phyloP scores from a whole-genome alignment of 1,140 invertebrate species.

The Caenorhabditis remanei region DNA sequence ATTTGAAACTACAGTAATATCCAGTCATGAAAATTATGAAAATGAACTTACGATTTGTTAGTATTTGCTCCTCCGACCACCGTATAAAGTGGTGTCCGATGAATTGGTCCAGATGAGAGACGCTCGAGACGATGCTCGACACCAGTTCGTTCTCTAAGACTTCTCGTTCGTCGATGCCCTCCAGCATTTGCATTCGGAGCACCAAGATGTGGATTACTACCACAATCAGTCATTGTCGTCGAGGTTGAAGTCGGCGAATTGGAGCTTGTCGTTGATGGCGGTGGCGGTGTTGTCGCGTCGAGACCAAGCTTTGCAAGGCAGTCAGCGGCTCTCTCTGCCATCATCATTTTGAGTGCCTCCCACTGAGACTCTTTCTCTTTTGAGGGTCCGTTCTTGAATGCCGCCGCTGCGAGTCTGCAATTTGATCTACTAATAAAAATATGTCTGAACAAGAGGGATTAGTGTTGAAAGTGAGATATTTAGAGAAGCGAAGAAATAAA shows the following conservation, averaged over 20 bases:
- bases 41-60: constrained; percentile 60
- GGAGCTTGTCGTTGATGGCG: constrained; percentile 56
- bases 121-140: constrained; percentile 76
- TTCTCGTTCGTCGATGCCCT: constrained; percentile 53
- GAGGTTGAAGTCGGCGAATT: constrained; percentile 53
- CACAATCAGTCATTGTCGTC: constrained; percentile 46
- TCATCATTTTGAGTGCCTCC: constrained; percentile 78
- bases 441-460: not conserved
- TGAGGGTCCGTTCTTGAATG: constrained; percentile 58
- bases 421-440: constrained; percentile 44
- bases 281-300: constrained; percentile 65
- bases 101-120: constrained; percentile 71
- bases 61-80: constrained; percentile 69
- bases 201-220: not conserved
- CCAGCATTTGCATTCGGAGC: constrained; percentile 50
- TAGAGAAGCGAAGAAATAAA: constrained; percentile 25
- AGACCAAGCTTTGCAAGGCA: constrained; percentile 77
- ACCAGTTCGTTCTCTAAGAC: constrained; percentile 75
- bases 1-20: too few relatives aligned
- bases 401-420: constrained; percentile 58
- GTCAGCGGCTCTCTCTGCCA: constrained; percentile 76
- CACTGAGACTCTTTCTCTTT: constrained; percentile 74
- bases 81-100: constrained; percentile 72
- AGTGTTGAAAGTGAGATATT: not conserved
- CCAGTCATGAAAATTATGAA: too few relatives aligned